Conservation (phyloP, 2,113 vertebrate genomes). For the Desmodus rotundus region DNA sequence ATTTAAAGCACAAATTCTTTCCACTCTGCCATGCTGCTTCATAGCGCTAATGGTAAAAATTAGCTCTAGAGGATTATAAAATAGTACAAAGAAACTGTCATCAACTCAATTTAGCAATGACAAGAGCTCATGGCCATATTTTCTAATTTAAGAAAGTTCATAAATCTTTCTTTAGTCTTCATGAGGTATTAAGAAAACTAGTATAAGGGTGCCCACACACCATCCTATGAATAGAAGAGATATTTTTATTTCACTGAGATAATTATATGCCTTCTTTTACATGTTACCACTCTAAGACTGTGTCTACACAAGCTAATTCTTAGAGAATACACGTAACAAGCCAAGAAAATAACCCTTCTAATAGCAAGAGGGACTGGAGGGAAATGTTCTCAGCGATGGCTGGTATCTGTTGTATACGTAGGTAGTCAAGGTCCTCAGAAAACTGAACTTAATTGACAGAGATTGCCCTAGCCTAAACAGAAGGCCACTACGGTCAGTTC, state of each 20-base stretch:
- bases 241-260: background rate
- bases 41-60: constrained; percentile 47
- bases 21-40: constrained; percentile 42
- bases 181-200: constrained; percentile 43
- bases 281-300: background rate
- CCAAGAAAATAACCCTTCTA: constrained; percentile 2
- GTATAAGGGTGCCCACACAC: background rate
- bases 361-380: constrained; percentile 1
- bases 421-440: background rate
- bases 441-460: background rate
- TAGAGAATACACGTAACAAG: background rate
- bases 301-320: constrained; percentile 21
- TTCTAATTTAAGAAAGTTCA: constrained; percentile 61
- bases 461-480: background rate
- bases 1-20: constrained; percentile 45
- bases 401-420: background rate
- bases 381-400: background rate
- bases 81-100: constrained; percentile 60
- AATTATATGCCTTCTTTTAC: background rate
- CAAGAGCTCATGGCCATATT: constrained; percentile 27
- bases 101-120: constrained; percentile 65
- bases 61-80: constrained; percentile 43
- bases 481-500: background rate
- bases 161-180: constrained; percentile 54
- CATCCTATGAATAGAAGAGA: background rate